A percentile compares a stretch with the other conserved stretches of the same genome.
Conservation (phyloP, 2,113 vertebrate genomes). For the Pteruthius melanotis region DNA sequence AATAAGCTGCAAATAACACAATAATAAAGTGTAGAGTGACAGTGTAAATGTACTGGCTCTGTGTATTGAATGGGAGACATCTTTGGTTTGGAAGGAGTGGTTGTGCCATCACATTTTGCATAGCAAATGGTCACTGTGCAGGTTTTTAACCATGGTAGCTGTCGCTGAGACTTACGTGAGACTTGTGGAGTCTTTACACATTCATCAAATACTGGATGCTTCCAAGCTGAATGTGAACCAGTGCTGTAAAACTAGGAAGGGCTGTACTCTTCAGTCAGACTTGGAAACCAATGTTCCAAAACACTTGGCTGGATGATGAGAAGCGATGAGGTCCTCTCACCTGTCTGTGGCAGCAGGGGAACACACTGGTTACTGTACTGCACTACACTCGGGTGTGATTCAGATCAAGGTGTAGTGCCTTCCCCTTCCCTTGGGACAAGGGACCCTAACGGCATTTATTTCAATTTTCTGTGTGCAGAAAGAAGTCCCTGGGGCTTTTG, state of each 20-base stretch:
- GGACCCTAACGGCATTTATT: background rate
- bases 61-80: background rate
- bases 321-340: background rate
- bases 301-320: background rate
- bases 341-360: background rate
- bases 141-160: background rate
- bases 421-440: background rate
- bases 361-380: background rate
- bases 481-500: background rate
- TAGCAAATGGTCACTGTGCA: background rate
- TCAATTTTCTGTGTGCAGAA: background rate
- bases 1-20: background rate
- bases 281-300: background rate
- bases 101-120: background rate
- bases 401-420: background rate
- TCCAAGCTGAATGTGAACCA: background rate
- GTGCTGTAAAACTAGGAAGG: background rate
- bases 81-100: background rate
- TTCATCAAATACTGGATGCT: background rate
- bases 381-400: background rate
- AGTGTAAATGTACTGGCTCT: background rate
- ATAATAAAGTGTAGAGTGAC: background rate
- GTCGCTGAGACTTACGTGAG: background rate
- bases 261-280: background rate
- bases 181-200: background rate